Percentiles rank a stretch among this genome's conserved stretches.
Evolutionary conservation across 1,140 invertebrate genomes (phyloP).

Genomic region (Drosophila repletoides): DNA sequence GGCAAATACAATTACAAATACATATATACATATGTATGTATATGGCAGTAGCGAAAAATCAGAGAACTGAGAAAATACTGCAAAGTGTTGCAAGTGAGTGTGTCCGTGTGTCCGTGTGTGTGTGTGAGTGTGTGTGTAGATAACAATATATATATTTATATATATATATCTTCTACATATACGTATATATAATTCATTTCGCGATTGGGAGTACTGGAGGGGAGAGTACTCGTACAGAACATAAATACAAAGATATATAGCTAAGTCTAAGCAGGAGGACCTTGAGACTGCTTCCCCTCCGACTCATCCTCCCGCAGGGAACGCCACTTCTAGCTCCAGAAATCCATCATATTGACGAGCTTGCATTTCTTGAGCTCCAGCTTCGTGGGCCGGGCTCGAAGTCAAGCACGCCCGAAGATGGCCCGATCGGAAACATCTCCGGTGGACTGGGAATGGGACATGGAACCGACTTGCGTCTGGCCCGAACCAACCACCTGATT

Average conservation of each 20-base stretch:
- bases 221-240: too few species aligned
- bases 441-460: slow-evolving; percentile 85
- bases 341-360: slow-evolving; percentile 82
- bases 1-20: slow-evolving; percentile 53
- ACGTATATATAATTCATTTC: slow-evolving; percentile 47
- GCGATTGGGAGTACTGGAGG: slow-evolving; percentile 36
- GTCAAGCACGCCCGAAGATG: slow-evolving; percentile 86
- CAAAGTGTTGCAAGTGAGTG: slow-evolving; percentile 56
- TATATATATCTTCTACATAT: slow-evolving; percentile 25
- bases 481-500: slow-evolving; percentile 9
- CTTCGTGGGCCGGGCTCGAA: slow-evolving; percentile 77
- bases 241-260: slow-evolving; percentile 4
- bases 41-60: slow-evolving; percentile 69
- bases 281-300: slow-evolving; percentile 1
- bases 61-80: slow-evolving; percentile 64
- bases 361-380: slow-evolving; percentile 81
- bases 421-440: slow-evolving; percentile 84
- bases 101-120: not conserved
- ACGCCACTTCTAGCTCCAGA: slow-evolving; percentile 82
- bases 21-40: slow-evolving; percentile 1
- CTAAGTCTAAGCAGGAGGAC: slow-evolving; percentile 38
- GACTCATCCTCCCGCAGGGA: slow-evolving; percentile 52
- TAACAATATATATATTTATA: slow-evolving; percentile 4
- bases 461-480: slow-evolving; percentile 46
- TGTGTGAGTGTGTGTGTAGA: not conserved